Evolutionary conservation across 2,113 vertebrate species (phyloP), one percentile per base, ranked within the genome.

Genomic region (Laterallus jamaicensis): DNA sequence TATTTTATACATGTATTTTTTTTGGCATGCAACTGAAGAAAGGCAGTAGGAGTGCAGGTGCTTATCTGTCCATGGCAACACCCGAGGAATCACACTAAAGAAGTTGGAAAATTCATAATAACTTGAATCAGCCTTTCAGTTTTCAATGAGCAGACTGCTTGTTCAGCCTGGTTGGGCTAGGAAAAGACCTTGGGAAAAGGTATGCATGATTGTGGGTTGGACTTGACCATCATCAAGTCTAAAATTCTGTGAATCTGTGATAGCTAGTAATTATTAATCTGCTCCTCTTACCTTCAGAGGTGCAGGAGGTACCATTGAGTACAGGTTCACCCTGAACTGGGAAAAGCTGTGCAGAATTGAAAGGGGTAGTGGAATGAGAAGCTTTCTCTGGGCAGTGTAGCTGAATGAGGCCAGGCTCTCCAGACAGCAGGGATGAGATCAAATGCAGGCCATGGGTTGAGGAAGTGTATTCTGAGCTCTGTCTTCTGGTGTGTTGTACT

Each of bases 131-230:
- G 42, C n/a, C 79, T 83, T 86, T 83, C 19, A 18, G 42, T 86
- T 90, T 71, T 74, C 73, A 32, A 0, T 47, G 22, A 81, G 64
- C 64, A 67, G 68, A 18, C 85, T 73, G 69, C 37, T 89, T 87
- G 26, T 88, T 94, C 83, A 83, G 60, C 56, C 47, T 86, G 37
- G n/a, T 62, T 75, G 47, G 7, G 24, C 74, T 60, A 73, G 79
- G 93, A 92, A 80, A 82, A 82, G 82, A 83, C 47, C 59, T 66
- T 86, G 82, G 50, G 86, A 92, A 95, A 83, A 77, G 24, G 21
- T 78, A 42, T 59, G 88, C 8, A 10, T 52, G 64, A 39, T 42
- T 44, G 44, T 16, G 44, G 44, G 44, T 18, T 18, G 44, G 44
- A 47, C 44, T 47, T 9, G 44, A 18, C 44, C 44, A 47, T 47